These are phyloP conservation scores for Hirundo rustica DNA, from an alignment of 2,797 vertebrate species.

Conservation along the genomic window DNA sequence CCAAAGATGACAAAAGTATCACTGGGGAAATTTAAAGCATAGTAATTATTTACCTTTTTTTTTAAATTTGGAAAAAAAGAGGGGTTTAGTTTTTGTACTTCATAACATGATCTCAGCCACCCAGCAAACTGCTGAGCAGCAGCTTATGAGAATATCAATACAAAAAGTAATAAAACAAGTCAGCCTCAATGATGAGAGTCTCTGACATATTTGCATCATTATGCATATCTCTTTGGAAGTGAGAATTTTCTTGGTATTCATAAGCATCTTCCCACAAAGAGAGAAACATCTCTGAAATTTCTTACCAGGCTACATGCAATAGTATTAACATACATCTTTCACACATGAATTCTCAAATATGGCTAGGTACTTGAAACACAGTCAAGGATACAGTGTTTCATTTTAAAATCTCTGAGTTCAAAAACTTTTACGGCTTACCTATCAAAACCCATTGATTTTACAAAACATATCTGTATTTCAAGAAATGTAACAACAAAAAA, in stretches of 20 bases:
- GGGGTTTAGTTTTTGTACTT: not conserved
- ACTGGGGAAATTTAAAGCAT: not conserved
- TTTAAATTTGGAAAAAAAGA: not conserved
- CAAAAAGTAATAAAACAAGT: constrained; percentile 9
- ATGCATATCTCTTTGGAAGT: not conserved
- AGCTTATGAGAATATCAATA: not conserved
- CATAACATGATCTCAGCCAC: not conserved
- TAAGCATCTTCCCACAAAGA: constrained; percentile 60
- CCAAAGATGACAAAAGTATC: not conserved
- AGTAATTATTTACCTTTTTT: not conserved
- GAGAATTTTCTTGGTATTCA: constrained; percentile 27
- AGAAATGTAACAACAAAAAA: constrained; percentile 10
- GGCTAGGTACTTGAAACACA: constrained; percentile 38
- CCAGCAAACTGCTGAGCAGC: not conserved
- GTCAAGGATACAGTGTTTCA: constrained; percentile 7
- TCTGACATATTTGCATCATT: not conserved
- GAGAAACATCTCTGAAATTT: constrained; percentile 13
- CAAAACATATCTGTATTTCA: constrained; percentile 31
- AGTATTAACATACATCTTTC: constrained; percentile 3
- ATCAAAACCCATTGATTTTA: not conserved
- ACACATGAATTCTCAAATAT: constrained; percentile 22
- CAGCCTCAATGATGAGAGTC: not conserved
- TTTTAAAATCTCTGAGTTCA: constrained; percentile 35
- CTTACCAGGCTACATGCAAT: constrained; percentile 22
- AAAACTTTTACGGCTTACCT: constrained; percentile 5